These are phyloP conservation scores for Dipodomys stephensi DNA, from an alignment of 2,113 vertebrate species.

Conservation along the genomic window DNA sequence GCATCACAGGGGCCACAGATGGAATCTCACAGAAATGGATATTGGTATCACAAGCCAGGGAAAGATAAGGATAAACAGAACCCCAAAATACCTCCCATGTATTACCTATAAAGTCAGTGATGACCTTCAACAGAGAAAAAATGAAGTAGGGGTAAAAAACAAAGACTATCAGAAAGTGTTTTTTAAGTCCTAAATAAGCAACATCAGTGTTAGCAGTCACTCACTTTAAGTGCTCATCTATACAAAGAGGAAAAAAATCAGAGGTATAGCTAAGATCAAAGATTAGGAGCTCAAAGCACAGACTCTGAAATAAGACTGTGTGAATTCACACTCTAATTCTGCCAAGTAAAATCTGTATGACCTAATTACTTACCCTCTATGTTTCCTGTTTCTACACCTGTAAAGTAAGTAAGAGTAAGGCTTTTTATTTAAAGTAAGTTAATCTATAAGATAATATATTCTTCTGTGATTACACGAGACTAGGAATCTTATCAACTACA, in stretches of 20 bases:
- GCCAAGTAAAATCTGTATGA: not conserved
- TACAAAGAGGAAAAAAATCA: not conserved
- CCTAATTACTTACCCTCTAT: conserved; percentile 4
- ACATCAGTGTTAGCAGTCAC: conserved; percentile 46
- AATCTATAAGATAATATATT: not conserved
- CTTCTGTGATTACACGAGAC: not conserved
- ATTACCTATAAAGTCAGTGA: conserved; percentile 23
- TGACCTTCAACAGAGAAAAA: not conserved
- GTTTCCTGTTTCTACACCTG: not conserved
- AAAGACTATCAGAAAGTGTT: not conserved
- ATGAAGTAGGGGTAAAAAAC: conserved; percentile 20
- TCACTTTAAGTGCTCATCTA: conserved; percentile 13
- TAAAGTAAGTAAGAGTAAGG: not conserved
- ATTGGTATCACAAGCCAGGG: conserved; percentile 2
- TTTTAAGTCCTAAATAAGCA: conserved; percentile 1
- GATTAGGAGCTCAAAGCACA: not conserved
- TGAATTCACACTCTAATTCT: not conserved
- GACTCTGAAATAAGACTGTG: not conserved
- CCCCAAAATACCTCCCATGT: conserved; percentile 1
- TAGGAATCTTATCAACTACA: not conserved
- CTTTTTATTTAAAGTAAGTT: too few species aligned
- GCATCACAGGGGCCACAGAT: not conserved
- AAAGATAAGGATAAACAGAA: conserved; percentile 32
- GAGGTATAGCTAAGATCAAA: conserved; percentile 22
- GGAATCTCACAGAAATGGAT: not conserved